Evolutionary conservation across 2,113 vertebrate genomes (phyloP).

Genomic region (Tupaia tana): DNA sequence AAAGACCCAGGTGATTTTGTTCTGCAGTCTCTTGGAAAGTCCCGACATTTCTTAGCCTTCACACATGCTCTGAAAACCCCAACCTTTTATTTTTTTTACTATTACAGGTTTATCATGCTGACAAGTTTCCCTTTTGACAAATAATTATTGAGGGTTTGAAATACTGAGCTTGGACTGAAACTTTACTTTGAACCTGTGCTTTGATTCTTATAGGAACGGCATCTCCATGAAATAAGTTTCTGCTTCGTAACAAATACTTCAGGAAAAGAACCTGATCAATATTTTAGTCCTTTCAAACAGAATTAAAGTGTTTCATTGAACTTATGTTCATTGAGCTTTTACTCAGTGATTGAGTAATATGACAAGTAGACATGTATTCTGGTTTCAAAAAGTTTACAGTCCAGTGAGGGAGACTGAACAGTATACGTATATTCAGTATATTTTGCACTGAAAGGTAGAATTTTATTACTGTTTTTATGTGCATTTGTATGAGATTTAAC

Average conservation of each 20-base stretch:
- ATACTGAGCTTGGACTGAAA: slow-evolving; percentile 7
- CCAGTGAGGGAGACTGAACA: neutral
- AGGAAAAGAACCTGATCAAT: neutral
- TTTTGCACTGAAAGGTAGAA: neutral
- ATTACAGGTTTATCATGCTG: slow-evolving; percentile 26
- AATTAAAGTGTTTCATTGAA: neutral
- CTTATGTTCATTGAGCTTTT: neutral
- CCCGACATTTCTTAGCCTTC: slow-evolving; percentile 52
- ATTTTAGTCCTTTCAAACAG: neutral
- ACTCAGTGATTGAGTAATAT: neutral
- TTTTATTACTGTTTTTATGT: neutral
- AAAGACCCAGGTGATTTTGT: slow-evolving; percentile 29
- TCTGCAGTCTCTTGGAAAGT: slow-evolving; percentile 60
- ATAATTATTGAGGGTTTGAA: slow-evolving; percentile 32
- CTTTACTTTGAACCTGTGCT: slow-evolving; percentile 30
- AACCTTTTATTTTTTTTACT: neutral
- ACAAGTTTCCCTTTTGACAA: slow-evolving; percentile 52
- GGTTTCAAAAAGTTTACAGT: neutral
- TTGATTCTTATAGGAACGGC: slow-evolving; percentile 12
- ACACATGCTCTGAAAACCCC: neutral
- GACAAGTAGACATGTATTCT: neutral
- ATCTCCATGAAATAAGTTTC: neutral
- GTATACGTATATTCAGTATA: too few relatives aligned
- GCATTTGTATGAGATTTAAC: neutral
- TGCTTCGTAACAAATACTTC: neutral